Conservation (phyloP, 92 coral and sea anemone genomes). For the Epizoanthus fatuus region DNA sequence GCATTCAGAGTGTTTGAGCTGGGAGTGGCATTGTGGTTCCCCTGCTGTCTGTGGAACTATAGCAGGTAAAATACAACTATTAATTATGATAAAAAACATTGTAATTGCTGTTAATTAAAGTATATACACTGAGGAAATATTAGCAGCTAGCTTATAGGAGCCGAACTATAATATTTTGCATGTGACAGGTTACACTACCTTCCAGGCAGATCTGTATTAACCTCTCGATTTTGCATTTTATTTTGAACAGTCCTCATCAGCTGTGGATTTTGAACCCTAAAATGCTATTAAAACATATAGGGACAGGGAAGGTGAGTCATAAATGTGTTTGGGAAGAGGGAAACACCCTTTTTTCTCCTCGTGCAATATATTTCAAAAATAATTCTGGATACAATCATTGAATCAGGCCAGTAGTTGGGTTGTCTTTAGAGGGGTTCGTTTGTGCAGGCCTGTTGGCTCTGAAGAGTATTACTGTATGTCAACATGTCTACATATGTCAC, state of each 20-base stretch:
- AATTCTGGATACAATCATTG: too few species aligned
- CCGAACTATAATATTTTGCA: too few species aligned
- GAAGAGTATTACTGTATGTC: too few species aligned
- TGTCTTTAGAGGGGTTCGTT: too few species aligned
- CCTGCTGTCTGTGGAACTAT: conserved; percentile 98
- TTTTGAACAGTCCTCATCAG: conserved; percentile 80
- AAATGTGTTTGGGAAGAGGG: not conserved
- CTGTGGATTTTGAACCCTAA: conserved; percentile 96
- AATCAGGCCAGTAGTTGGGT: too few species aligned
- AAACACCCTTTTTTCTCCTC: not conserved
- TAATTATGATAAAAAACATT: not conserved
- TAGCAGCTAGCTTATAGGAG: too few species aligned
- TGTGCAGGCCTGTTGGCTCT: too few species aligned
- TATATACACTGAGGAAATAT: too few species aligned
- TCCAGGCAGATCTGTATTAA: not conserved
- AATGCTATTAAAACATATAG: conserved; percentile 72
- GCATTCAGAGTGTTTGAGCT: conserved; percentile 92
- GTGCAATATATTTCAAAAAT: too few species aligned
- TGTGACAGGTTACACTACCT: too few species aligned
- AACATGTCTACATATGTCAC: too few species aligned
- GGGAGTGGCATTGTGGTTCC: conserved; percentile 97
- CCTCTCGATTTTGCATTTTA: not conserved
- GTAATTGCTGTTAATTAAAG: not conserved
- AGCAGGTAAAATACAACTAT: conserved; percentile 68
- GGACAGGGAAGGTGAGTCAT: conserved; percentile 46